A percentile compares a stretch with the other conserved stretches of the same genome.
phyloP scores from a whole-genome alignment of 2,888 invertebrate species.

The Nomada flava region DNA sequence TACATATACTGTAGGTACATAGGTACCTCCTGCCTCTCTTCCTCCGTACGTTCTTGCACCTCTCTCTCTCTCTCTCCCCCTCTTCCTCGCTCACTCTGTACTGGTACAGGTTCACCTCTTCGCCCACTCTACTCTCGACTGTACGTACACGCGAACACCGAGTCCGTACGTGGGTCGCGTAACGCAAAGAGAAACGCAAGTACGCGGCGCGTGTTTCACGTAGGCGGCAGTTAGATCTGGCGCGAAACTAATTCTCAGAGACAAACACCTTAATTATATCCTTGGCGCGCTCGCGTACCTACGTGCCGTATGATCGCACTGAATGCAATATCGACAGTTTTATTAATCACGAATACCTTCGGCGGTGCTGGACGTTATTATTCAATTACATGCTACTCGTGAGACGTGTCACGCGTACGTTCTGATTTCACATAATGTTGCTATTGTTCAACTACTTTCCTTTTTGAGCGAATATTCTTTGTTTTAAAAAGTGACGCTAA shows the following conservation, averaged over 20 bases:
- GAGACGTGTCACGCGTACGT: not conserved
- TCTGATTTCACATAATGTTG: constrained; percentile 4
- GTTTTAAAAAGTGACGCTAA: no score
- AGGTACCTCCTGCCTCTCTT: not conserved
- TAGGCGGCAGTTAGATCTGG: constrained; percentile 44
- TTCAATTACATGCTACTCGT: constrained; percentile 24
- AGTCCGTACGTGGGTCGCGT: constrained; percentile 1
- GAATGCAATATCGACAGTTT: constrained; percentile 70
- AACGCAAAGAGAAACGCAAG: constrained; percentile 10
- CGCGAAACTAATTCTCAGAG: constrained; percentile 67
- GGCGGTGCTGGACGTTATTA: constrained; percentile 22
- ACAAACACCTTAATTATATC: constrained; percentile 75
- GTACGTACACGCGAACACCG: not conserved
- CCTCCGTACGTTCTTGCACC: no score
- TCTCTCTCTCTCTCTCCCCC: no score
- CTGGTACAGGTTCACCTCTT: not conserved
- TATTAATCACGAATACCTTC: constrained; percentile 64
- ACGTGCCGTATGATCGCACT: constrained; percentile 35
- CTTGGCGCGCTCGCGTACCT: constrained; percentile 43
- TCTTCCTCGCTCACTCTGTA: no score
- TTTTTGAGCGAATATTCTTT: no score
- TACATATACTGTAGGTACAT: no score
- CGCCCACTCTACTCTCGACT: not conserved
- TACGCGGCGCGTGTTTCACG: constrained; percentile 42
- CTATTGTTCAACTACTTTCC: no score